Base-by-base conservation (phyloP, 2,888 invertebrate genomes). In the Eupithecia centaureata region DNA sequence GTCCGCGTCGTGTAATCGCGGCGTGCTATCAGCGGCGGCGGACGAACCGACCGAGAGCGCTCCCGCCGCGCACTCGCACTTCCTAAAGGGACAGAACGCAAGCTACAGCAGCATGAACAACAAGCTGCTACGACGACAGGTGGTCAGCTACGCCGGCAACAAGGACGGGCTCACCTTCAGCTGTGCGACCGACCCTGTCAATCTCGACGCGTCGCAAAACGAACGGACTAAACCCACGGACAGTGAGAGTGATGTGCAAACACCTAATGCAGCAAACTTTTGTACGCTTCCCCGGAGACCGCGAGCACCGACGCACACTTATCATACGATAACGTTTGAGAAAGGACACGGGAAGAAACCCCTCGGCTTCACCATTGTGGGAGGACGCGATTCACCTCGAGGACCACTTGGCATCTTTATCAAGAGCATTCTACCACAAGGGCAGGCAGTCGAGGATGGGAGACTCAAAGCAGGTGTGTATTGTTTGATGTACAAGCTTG, bases 291-390 rank as follows among this genome's bases (percentile, higher is more conserved):
- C 96, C 1, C 90, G 96, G 72, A 92, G 95, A 81, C 96, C 96
- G 8, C 92, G 95, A 72, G 95, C 95, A 28, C 95, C 95, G 0
- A 93, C 95, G 38, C 95, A 96, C 76, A 95, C 95, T 0, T 96
- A 96, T 78, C 95, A 95, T 75, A 96, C 96, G 0, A 95, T 96
- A 22, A 95, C 95, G 8, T 95, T 96, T 80, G 95, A 96, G 83
- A 97, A 97, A 82, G 97, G 97, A 1, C 95, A 95, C 10, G 96
- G 97, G 2, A 96, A 96, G 83, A 97, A 97, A 87, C 96, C 96
- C 0, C 94, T 97, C 35, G 97, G 97, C n/a, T 98, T 98, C 85
- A 97, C 97, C 13, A 97, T 98, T 76, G 97, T 97, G 2, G 98
- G 97, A 52, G 97, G 97, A 58, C 94, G 96, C 68, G 97, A 98